Percentiles rank a stretch among this genome's conserved stretches.
Conservation (phyloP, 2,888 invertebrate genomes). For the Agrenia bidenticulata region DNA sequence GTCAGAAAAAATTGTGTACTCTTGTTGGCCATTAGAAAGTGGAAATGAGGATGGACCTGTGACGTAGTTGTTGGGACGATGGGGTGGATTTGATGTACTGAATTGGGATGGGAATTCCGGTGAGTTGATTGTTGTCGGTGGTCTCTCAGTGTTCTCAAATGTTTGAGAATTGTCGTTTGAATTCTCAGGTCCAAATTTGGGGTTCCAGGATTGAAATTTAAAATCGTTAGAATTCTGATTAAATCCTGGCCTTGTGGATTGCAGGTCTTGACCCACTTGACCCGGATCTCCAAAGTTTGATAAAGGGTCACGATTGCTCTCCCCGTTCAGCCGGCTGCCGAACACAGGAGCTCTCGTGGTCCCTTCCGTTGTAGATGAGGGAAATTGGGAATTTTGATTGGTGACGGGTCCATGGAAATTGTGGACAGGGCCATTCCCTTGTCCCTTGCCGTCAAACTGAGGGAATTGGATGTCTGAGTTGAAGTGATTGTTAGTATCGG, state of each 20-base stretch:
- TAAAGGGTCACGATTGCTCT: conserved; percentile 15
- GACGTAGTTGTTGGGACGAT: neutral
- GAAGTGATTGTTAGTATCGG: conserved; percentile 13
- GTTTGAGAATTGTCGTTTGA: too few species aligned
- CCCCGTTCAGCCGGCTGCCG: conserved; percentile 4
- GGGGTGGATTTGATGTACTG: neutral
- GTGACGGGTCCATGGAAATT: neutral
- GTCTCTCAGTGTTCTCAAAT: too few species aligned
- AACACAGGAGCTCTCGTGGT: conserved; percentile 15
- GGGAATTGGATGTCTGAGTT: neutral
- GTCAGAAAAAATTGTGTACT: conserved; percentile 33
- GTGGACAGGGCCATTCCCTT: conserved; percentile 19
- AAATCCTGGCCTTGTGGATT: too few species aligned
- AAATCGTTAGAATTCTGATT: too few species aligned
- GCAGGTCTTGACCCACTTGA: neutral
- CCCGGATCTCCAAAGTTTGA: conserved; percentile 16
- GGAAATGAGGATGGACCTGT: neutral
- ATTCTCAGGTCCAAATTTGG: too few species aligned
- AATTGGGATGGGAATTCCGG: too few species aligned
- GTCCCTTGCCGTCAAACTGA: conserved; percentile 14
- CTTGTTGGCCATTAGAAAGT: neutral
- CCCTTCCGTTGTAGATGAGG: neutral
- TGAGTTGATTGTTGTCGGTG: too few species aligned
- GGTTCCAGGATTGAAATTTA: too few species aligned
- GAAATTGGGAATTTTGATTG: neutral